Evolutionary conservation across 2,113 vertebrate species (phyloP).

Genomic region (Morone saxatilis): DNA sequence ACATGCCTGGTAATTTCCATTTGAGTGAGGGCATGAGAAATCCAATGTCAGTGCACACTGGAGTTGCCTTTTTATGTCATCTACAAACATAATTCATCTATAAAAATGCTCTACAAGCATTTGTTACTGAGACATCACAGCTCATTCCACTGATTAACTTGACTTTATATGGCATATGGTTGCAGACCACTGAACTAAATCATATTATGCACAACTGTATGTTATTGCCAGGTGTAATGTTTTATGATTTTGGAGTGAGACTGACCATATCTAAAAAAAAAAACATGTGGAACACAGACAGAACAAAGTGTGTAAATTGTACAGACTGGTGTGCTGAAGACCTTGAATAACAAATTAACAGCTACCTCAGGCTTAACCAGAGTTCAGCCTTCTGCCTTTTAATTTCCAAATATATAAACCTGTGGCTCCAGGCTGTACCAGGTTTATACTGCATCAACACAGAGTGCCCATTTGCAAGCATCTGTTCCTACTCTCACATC

Average conservation of each 20-base stretch:
- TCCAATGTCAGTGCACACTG: constrained; percentile 6
- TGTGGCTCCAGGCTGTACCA: no score
- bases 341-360: background rate
- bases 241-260: background rate
- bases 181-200: background rate
- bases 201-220: background rate
- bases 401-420: no score
- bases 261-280: background rate
- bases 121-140: background rate
- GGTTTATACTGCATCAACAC: no score
- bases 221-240: background rate
- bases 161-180: background rate
- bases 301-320: background rate
- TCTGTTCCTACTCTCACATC: no score
- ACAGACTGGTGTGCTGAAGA: background rate
- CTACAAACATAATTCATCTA: constrained; percentile 3
- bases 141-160: constrained; percentile 5
- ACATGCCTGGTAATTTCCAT: background rate
- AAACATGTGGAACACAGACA: background rate
- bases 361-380: no score
- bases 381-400: no score
- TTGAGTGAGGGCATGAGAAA: constrained; percentile 1
- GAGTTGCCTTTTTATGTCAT: constrained; percentile 7
- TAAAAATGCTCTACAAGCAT: background rate
- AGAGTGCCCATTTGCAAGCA: no score